Base-by-base conservation (phyloP, 2,888 invertebrate species). In the Sarcophaga carnaria region DNA sequence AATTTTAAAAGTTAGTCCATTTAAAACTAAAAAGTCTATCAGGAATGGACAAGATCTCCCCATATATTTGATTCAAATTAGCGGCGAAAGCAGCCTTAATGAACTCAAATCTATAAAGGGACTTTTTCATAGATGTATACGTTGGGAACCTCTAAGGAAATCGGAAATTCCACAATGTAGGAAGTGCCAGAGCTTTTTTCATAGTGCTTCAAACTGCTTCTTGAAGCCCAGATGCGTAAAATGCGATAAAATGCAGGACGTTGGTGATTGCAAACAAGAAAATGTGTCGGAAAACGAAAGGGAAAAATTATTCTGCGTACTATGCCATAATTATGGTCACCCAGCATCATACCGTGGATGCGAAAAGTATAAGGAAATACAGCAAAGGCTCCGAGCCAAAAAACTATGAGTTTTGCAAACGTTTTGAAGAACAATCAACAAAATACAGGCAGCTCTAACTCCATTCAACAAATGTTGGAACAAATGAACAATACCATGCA, bases 61-160 rank as follows among this genome's bases (percentile, higher is more conserved):
- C 60, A 74, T 75, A 6, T 83, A 47, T 45, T 22, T 83, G 22
- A 63, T 83, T 11, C 78, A 83, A 72, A 47, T 83, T 66, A 78
- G 37, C 17, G 37, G 25, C 37, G 83, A 83, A 54, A 83, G 77
- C 59, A 72, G 37, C 45, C 63, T 70, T 17, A 47, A 37, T 37
- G 37, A 37, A 1, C 37, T 37, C 6, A 37, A 37, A 37, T 37
- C 37, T 37, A 37, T 37, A 37, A 37, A 37, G 0, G 66, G 66
- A n/a, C 66, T 66, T 66, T 66, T 66, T n/a, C 37, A 66, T 66
- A 27, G 66, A 1, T 66, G 70, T 25, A 71, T 77, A 47, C 27
- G 54, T 3, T 85, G 80, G 77, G 66, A 84, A 27, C 8, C 47
- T 11, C 69, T 84, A 4, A 67, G 54, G 17, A 74, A 75, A 47